These are phyloP conservation scores for Arrhopalites spinosus DNA, from an alignment of 2,888 invertebrate species.

Conservation along the genomic window DNA sequence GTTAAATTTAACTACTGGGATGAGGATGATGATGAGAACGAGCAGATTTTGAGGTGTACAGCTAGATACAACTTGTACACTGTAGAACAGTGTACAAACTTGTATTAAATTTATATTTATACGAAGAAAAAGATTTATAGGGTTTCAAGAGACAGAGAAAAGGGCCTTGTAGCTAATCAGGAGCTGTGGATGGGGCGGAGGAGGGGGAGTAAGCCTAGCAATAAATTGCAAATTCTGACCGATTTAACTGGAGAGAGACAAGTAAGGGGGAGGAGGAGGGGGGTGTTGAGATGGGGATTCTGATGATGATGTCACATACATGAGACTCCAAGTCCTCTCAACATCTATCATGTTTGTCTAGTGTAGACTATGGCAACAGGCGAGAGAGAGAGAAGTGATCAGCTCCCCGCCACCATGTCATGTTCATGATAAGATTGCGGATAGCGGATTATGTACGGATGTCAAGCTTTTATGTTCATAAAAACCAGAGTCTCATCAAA, in stretches of 20 bases:
- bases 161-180: neutral
- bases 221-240: conserved; percentile 17
- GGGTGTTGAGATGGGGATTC: no score
- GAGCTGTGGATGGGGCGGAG: neutral
- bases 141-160: neutral
- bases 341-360: conserved; percentile 27
- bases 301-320: neutral
- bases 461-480: conserved; percentile 1
- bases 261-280: neutral
- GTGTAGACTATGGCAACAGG: neutral
- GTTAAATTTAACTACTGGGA: conserved; percentile 9
- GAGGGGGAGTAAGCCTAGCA: neutral
- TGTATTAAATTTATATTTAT: neutral
- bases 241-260: neutral
- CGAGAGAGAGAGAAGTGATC: neutral
- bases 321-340: neutral
- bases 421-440: conserved; percentile 24
- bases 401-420: conserved; percentile 19
- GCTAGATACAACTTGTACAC: no score
- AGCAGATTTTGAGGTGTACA: no score
- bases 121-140: neutral
- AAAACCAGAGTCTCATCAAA: neutral
- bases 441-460: neutral
- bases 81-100: neutral
- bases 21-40: neutral